These are phyloP conservation scores for Syrista parreyssii DNA, from an alignment of 2,888 invertebrate species.

Conservation along the genomic window DNA sequence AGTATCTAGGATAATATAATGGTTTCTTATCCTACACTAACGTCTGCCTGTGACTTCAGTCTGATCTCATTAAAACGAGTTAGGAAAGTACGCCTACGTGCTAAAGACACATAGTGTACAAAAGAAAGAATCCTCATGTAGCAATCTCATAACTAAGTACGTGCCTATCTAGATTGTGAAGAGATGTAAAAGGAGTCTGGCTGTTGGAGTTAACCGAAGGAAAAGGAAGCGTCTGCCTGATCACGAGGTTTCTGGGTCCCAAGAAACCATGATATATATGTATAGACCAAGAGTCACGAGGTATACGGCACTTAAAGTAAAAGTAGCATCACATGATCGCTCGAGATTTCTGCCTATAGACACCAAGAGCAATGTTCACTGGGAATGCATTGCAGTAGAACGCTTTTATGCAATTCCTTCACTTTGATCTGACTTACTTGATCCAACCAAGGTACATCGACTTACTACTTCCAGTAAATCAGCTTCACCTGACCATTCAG, in stretches of 20 bases:
- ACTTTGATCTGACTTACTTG: background rate
- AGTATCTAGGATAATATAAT: background rate
- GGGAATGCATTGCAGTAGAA: background rate
- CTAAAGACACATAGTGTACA: background rate
- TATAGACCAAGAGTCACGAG: background rate
- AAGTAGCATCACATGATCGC: constrained; percentile 39
- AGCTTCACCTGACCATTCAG: background rate
- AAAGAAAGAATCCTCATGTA: background rate
- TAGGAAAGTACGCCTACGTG: background rate
- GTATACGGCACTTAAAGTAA: constrained; percentile 31
- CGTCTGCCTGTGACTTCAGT: background rate
- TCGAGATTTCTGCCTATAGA: constrained; percentile 2
- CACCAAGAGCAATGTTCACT: background rate
- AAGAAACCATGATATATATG: background rate
- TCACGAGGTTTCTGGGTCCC: background rate
- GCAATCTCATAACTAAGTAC: background rate
- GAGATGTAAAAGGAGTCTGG: constrained; percentile 1
- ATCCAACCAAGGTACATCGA: background rate
- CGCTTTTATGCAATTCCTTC: background rate
- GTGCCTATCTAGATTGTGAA: background rate
- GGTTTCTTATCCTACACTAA: background rate
- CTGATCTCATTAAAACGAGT: background rate
- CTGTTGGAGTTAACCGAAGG: background rate
- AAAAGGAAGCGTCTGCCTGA: background rate
- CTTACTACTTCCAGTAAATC: background rate